phyloP scores from a whole-genome alignment of 2,797 vertebrate genomes.

The Chelon auratus region DNA sequence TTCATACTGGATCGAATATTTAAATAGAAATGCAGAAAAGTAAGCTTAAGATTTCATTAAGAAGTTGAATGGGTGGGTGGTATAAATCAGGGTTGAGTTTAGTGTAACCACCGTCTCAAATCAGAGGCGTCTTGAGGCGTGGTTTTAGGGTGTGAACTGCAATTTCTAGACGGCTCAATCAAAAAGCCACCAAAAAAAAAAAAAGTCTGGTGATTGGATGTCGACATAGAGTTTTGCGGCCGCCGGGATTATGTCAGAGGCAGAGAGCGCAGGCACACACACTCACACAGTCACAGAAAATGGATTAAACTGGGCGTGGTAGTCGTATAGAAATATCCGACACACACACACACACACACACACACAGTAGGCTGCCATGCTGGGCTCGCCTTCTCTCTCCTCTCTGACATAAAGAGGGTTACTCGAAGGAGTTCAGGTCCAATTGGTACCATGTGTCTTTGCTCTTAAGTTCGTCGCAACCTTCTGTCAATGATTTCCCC shows the following conservation, averaged over 20 bases:
- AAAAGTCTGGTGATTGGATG: constrained; percentile 43
- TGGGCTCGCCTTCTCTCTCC: constrained; percentile 32
- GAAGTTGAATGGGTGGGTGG: constrained; percentile 36
- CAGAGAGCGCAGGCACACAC: constrained; percentile 8
- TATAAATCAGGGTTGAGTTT: constrained; percentile 40
- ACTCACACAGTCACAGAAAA: background rate
- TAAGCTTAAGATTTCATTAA: constrained; percentile 30
- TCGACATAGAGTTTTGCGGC: constrained; percentile 51
- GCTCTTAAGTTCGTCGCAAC: constrained; percentile 54
- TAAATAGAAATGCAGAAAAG: background rate
- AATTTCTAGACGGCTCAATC: constrained; percentile 53
- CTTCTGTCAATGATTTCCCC: constrained; percentile 59
- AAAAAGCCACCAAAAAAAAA: constrained; percentile 48
- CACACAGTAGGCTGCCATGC: constrained; percentile 19
- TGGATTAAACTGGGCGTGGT: constrained; percentile 28
- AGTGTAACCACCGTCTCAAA: constrained; percentile 54
- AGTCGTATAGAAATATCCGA: constrained; percentile 31
- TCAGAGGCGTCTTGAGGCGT: constrained; percentile 43
- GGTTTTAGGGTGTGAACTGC: constrained; percentile 55
- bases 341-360: constrained; percentile 32
- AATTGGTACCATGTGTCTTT: constrained; percentile 74
- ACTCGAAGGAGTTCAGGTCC: constrained; percentile 52
- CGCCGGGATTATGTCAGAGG: constrained; percentile 53
- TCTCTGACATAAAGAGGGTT: constrained; percentile 53
- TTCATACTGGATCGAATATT: constrained; percentile 17